A percentile compares a stretch with the other conserved stretches of the same genome.
These are phyloP conservation scores for Aptenodytes forsteri DNA, from an alignment of 2,113 vertebrate species.

Conservation along the genomic window DNA sequence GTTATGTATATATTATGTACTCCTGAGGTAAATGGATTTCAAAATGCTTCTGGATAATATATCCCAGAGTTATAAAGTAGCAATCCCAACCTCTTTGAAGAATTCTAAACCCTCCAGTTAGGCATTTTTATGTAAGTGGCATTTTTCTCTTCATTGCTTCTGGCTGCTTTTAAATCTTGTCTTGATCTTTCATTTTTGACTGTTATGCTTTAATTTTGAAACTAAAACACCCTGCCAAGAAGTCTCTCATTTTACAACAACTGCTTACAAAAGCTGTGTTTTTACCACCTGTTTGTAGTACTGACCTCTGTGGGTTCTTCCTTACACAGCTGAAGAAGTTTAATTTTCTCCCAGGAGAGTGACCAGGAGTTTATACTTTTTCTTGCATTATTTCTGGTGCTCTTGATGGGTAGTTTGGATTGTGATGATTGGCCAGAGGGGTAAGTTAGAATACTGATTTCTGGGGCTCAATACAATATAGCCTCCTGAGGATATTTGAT, in stretches of 20 bases:
- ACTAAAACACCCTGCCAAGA: not conserved
- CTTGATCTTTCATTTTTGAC: not conserved
- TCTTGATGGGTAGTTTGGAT: not conserved
- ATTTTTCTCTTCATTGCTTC: not conserved
- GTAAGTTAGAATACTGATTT: not conserved
- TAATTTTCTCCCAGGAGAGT: not conserved
- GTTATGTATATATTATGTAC: not conserved
- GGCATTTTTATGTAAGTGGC: not conserved
- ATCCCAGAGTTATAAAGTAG: not conserved
- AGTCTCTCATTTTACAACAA: not conserved
- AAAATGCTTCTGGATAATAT: not conserved
- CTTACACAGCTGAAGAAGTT: not conserved
- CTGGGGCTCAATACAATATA: not conserved
- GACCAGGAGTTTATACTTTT: not conserved
- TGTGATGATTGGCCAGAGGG: not conserved
- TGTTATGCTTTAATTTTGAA: not conserved
- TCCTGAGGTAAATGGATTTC: not conserved
- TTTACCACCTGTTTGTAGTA: not conserved
- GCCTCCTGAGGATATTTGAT: not conserved
- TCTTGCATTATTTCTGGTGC: not conserved
- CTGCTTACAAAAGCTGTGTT: not conserved
- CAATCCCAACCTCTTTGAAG: not conserved
- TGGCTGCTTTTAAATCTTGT: not conserved
- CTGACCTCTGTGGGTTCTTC: not conserved
- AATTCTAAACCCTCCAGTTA: not conserved